These are phyloP conservation scores for Willowsia nigromaculata DNA, from an alignment of 2,888 invertebrate species.

Conservation along the genomic window DNA sequence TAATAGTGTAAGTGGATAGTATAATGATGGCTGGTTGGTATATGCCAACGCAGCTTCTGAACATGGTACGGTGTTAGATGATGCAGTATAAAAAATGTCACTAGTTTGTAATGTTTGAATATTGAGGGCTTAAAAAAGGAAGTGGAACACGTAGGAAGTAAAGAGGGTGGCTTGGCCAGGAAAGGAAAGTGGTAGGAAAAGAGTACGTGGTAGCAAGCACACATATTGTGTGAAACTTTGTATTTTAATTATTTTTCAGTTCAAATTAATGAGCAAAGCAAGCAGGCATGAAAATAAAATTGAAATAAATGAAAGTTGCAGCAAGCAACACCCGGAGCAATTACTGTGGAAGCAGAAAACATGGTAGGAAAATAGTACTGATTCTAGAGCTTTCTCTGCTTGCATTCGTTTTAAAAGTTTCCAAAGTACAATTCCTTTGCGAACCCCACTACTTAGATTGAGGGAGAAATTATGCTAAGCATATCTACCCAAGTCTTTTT, in stretches of 20 bases:
- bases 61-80: not conserved
- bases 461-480: no score
- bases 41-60: not conserved
- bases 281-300: conserved; percentile 56
- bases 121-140: not conserved
- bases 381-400: no score
- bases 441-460: no score
- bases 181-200: not conserved
- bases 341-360: not conserved
- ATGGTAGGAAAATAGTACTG: no score
- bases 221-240: conserved; percentile 24
- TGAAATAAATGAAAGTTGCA: conserved; percentile 40
- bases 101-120: not conserved
- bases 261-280: conserved; percentile 55
- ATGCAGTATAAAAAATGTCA: not conserved
- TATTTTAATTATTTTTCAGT: conserved; percentile 61
- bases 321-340: not conserved
- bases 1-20: not conserved
- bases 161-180: not conserved
- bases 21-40: not conserved
- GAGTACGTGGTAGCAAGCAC: not conserved
- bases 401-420: no score
- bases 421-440: no score
- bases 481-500: no score
- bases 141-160: no score